Evolutionary conservation across 2,888 invertebrate genomes (phyloP), one percentile per base, ranked within the genome.

Genomic region (Lysandra coridon): DNA sequence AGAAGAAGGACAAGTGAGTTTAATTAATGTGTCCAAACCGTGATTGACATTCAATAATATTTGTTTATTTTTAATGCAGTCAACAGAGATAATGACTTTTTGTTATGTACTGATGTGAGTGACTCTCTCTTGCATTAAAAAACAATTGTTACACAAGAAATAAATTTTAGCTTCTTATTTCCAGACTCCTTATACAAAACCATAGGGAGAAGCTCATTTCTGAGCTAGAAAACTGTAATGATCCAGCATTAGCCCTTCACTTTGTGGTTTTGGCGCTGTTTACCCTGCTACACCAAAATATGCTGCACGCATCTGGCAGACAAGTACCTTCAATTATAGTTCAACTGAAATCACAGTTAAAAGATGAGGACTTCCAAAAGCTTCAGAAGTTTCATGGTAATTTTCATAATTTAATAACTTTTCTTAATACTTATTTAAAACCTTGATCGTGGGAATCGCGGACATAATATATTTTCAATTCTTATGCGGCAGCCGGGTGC

Each of bases 261-360:
- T 92, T 98, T 79, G 96, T 97, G 0, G 96, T 96, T 0, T 93
- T 98, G 81, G 95, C 98, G 73, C 95, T 99, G 79, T 98, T 98
- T 87, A 97, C 97, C 78, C 96, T 96, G 12, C 95, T 96, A 2
- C 98, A 97, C 1, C 97, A 98, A 84, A 96, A 95, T 84, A 97
- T 98, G 95, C 87, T 99, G 44, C 98, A 99, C 90, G 98, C 98
- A 17, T 99, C 99, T 44, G 99, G 99, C 0, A 96, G 98, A 88
- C 98, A 98, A 92, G 98, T 99, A 14, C 97, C 98, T 0, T 95
- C 96, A 30, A 96, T 99, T 83, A 95, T 99, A 75, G 87, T 95
- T 1, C 97, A 96, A 88, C 95, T 99, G 78, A 96, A 97, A 83
- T 93, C 95, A 37, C 96, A 96, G 84, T 89, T 99, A 78, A 95